Evolutionary conservation across 1,140 invertebrate species (phyloP), one percentile per base, ranked within the genome.

Genomic region (Thaumetopoea pityocampa): DNA sequence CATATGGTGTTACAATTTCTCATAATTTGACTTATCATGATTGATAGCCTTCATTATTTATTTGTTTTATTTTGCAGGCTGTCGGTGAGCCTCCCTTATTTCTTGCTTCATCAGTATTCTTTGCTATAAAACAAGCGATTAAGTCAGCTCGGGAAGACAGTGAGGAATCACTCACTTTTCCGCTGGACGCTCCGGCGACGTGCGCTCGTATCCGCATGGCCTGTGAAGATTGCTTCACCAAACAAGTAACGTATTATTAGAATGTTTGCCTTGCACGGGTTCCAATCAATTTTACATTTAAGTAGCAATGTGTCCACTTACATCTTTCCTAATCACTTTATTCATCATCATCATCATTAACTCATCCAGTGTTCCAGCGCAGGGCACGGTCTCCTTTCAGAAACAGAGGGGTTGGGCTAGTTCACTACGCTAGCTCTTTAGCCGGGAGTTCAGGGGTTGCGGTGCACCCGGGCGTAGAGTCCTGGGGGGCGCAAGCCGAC

Each of bases 41-140:
- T n/a, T n/a, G n/a, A n/a, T 11, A 3, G 6, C 26, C n/a, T 5
- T n/a, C 1, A 15, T 5, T 15, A 14, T 14, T 8, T 26, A 14
- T 1, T 28, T 35, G 5, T 41, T 35, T 27, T 33, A 41, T 12
- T 5, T 67, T 64, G n/a, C 34, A 86, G 83, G 91, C 88, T 28
- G 85, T 92, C n/a, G 91, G 90, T 2, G 91, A 92, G 61, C 91
- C 91, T 4, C 91, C 91, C 1, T 59, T 92, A 6, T 90, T 91
- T 51, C 61, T 91, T 17, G 87, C 89, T 0, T 67, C 87, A 2
- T 89, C 89, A 10, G 87, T 90, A 6, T 89, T 89, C 61, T 90
- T 90, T 61, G 91, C 91, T 11, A 87, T 91, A 23, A 88, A 88
- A 37, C 79, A 86, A 46, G 85, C 85, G 4, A 79, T 86, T 8